These are phyloP conservation scores for Drosophila lutescens DNA, from an alignment of 2,888 invertebrate species.

Conservation along the genomic window DNA sequence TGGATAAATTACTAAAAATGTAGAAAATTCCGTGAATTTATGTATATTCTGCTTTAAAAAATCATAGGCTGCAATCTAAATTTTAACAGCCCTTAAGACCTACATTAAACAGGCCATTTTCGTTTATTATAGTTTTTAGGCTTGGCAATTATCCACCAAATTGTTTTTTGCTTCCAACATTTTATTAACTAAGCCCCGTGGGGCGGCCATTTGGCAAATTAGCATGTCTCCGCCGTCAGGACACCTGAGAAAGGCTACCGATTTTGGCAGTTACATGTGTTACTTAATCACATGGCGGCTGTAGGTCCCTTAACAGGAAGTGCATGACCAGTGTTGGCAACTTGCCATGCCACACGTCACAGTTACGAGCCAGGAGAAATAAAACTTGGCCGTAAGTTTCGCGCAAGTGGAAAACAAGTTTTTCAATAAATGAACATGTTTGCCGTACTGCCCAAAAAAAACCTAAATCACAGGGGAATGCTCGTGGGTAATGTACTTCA, in stretches of 20 bases:
- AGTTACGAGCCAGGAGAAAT: constrained; percentile 20
- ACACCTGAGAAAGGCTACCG: constrained; percentile 9
- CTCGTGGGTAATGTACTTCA: neutral
- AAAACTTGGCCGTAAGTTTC: constrained; percentile 16
- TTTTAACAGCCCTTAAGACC: neutral
- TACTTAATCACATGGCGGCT: constrained; percentile 36
- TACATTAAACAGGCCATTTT: neutral
- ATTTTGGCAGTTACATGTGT: constrained; percentile 56
- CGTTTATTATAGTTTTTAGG: neutral
- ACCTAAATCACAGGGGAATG: neutral
- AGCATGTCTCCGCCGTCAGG: constrained; percentile 40
- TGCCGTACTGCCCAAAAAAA: neutral
- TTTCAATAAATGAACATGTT: constrained; percentile 28
- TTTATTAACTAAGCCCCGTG: neutral
- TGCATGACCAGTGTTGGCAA: constrained; percentile 60
- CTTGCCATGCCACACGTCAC: constrained; percentile 52
- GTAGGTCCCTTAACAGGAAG: constrained; percentile 46
- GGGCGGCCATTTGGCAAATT: constrained; percentile 32
- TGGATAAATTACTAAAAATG: neutral
- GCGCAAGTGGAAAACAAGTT: constrained; percentile 17
- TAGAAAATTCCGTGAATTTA: too few species aligned
- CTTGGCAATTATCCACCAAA: neutral
- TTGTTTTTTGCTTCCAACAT: neutral
- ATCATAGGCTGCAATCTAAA: neutral
- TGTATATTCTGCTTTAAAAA: neutral